Evolutionary conservation across 2,888 invertebrate species (phyloP).

Genomic region (Tribolium freemani): DNA sequence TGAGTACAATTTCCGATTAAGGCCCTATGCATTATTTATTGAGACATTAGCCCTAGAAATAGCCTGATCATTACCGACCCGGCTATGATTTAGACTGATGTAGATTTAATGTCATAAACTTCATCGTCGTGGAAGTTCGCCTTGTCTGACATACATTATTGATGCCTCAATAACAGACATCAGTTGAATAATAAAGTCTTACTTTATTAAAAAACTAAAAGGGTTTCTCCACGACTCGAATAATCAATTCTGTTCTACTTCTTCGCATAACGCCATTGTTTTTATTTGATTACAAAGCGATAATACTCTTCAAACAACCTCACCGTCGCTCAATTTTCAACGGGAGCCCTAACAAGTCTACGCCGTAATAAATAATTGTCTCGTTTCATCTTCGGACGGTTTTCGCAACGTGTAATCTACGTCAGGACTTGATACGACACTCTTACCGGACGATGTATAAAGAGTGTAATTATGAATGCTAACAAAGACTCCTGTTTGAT

Average conservation of each 20-base stretch:
- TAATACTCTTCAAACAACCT: conserved; percentile 19
- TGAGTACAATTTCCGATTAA: conserved; percentile 49
- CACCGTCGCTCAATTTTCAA: not conserved
- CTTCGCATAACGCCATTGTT: conserved; percentile 21
- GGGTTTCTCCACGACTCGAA: conserved; percentile 44
- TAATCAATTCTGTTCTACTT: conserved; percentile 47
- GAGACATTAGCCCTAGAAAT: conserved; percentile 50
- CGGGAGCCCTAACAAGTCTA: no score
- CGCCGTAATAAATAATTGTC: not conserved
- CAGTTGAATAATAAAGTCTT: conserved; percentile 52
- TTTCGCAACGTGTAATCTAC: not conserved
- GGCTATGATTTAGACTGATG: conserved; percentile 56
- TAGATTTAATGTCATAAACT: conserved; percentile 56
- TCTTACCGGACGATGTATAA: not conserved
- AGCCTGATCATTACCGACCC: conserved; percentile 51
- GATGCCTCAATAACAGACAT: conserved; percentile 49
- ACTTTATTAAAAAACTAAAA: conserved; percentile 50
- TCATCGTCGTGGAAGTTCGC: conserved; percentile 52
- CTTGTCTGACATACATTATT: conserved; percentile 50
- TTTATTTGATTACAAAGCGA: conserved; percentile 28
- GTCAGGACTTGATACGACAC: not conserved
- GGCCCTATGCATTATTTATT: conserved; percentile 50
- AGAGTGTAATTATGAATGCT: not conserved
- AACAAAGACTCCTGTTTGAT: not conserved
- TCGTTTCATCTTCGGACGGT: not conserved